Base-by-base conservation (phyloP, 2,797 vertebrate genomes). In the Pantherophis vulpinus region DNA sequence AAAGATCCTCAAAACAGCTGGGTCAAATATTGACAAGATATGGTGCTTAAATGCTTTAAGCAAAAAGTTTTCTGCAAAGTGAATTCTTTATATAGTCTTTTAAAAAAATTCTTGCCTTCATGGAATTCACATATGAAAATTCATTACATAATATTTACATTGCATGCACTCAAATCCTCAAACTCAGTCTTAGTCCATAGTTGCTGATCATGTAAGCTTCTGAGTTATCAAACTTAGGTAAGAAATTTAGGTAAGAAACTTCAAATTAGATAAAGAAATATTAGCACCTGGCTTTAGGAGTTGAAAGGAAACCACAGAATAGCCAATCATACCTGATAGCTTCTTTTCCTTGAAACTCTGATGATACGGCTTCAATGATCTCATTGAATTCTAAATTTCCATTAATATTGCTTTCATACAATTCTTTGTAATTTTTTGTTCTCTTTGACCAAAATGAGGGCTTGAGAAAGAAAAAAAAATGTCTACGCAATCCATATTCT, bases 361-460 rank as follows among this genome's bases (percentile, higher is more conserved):
- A 97, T 16, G 99, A 98, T 92, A 99, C 96, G 0, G 98, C 98
- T 90, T 99, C 99, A 13, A 98, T 95, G 0, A 98, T 98, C 96
- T 99, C 98, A 3, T 96, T 98, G 55, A 97, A 98, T 63, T 92
- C 96, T 1, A 98, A 86, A 23, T 96, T 95, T 63, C 98, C 98
- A 0, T 98, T 99, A 93, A 97, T 5, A 91, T 98, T 98, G 0
- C 97, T 95, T 91, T 99, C 98, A 0, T 98, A 99, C 7, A 98
- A 96, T 95, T 99, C 98, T 55, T 98, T 98, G 93, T 99, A 99
- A 79, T 98, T 98, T 95, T 97, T 98, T 12, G 98, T 97, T 94
- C 18, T 98, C 94, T 98, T 99, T 58, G 98, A 98, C 99, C 99
- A 99, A 96, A 99, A 99, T 0, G 99, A 99, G 0, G 99, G 99